phyloP scores from a whole-genome alignment of 2,797 vertebrate species.

The Acipenser oxyrinchus region DNA sequence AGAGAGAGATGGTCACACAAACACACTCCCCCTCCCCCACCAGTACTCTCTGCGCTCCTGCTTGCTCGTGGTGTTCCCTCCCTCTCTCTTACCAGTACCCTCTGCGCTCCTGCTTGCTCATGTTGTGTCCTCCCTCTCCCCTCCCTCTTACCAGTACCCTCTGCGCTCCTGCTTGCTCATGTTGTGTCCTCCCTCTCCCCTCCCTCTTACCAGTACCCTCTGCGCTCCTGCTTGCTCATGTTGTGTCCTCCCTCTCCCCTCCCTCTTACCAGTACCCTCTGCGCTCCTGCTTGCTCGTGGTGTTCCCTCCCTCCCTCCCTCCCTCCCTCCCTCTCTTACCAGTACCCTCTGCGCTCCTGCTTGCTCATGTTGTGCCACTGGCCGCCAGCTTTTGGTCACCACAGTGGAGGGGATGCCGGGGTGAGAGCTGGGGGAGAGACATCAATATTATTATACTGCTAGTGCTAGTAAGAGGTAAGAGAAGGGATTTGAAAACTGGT shows the following conservation, averaged over 20 bases:
- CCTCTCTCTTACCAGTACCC: constrained; percentile 33
- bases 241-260: no score
- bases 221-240: no score
- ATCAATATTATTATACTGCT: constrained; percentile 5
- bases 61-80: constrained; percentile 28
- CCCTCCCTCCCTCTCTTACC: constrained; percentile 25
- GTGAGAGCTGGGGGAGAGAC: constrained; percentile 26
- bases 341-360: constrained; percentile 36
- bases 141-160: constrained; percentile 16
- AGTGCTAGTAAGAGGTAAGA: background rate
- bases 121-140: constrained; percentile 20
- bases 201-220: no score
- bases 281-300: constrained; percentile 35
- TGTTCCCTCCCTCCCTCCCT: constrained; percentile 5
- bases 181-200: constrained; percentile 18
- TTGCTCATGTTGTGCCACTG: constrained; percentile 38
- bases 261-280: constrained; percentile 33
- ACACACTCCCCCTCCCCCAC: constrained; percentile 13
- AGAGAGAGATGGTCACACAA: background rate
- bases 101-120: constrained; percentile 35
- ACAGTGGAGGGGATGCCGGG: constrained; percentile 35
- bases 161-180: constrained; percentile 29
- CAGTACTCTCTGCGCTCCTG: constrained; percentile 36
- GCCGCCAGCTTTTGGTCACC: constrained; percentile 41
- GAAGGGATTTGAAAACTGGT: no score